Evolutionary conservation across 1,140 invertebrate genomes (phyloP), one percentile per base, ranked within the genome.

Genomic region (Aphelinus atriplicis): DNA sequence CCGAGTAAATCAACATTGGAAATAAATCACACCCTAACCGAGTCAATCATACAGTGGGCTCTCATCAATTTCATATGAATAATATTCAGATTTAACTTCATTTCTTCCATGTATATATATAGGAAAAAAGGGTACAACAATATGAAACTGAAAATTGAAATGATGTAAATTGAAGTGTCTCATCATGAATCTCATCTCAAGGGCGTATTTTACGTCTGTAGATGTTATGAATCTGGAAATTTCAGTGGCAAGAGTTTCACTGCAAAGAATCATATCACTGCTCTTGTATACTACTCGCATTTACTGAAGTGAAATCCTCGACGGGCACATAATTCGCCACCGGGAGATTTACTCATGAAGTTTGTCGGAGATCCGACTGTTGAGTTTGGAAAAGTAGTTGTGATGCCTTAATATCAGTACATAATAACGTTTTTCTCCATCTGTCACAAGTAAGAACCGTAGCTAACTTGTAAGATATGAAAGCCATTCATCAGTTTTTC

Each of bases 331-430:
- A 81, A 83, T 79, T 82, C 78, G 80, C 46, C 4, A 3, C 43
- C 51, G 57, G 73, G 77, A 77, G 78, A 81, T 82, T 82, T 82
- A 82, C 79, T 82, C 76, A 75, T 81, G 68, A 80, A 83, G 80
- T 82, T 81, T 73, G 51, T 61, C 70, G 67, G 56, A 9, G 51
- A 9, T 61, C 48, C 26, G 47, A 70, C 55, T 65, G 74, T 58
- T 45, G 48, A 68, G 76, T 61, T 43, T 60, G 71, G 72, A 74
- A 78, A 79, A 79, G 77, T 76, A 77, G 61, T 81, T 77, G 76
- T 48, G 79, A 71, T 69, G 77, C 56, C 53, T 74, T 75, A 79
- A 68, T 76, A 62, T 75, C 61, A 65, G 78, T 71, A 76, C 78
- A 81, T 6, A 6, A 80, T 79, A 82, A 80, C 72, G 73, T 9